Conservation (phyloP, 1,140 invertebrate species). For the Nautilus pompilius region DNA sequence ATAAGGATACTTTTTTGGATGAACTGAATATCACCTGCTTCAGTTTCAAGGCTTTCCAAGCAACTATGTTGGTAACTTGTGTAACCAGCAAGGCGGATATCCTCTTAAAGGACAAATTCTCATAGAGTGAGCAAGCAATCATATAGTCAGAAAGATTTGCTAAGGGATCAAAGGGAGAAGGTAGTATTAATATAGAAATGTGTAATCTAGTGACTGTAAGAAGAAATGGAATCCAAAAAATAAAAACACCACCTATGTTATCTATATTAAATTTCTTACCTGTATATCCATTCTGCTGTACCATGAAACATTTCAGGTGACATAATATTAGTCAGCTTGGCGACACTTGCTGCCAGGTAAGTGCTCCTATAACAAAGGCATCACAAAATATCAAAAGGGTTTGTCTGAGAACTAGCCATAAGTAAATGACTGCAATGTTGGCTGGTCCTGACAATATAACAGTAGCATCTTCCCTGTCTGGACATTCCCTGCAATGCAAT, state of each 20-base stretch:
- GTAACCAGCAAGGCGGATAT: no score
- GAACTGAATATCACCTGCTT: no score
- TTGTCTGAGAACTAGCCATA: neutral
- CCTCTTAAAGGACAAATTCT: no score
- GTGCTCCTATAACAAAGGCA: slow-evolving; percentile 69
- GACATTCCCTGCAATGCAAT: no score
- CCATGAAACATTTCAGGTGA: slow-evolving; percentile 76
- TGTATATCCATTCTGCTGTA: slow-evolving; percentile 85
- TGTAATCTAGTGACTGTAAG: neutral
- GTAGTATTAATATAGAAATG: neutral
- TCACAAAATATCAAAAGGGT: neutral
- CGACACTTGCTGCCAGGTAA: slow-evolving; percentile 91
- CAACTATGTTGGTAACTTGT: no score
- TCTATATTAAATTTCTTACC: slow-evolving; percentile 44
- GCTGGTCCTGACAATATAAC: neutral
- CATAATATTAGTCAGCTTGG: slow-evolving; percentile 81
- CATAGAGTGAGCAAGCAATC: no score
- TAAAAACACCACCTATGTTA: no score
- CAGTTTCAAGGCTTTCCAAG: no score
- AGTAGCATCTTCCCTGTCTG: no score
- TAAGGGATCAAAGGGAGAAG: neutral
- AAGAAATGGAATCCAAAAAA: neutral
- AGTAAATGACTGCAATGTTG: neutral
- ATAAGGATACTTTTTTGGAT: no score
- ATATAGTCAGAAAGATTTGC: no score